Base-by-base conservation (phyloP, 1,140 invertebrate species). In the Ostrea edulis region DNA sequence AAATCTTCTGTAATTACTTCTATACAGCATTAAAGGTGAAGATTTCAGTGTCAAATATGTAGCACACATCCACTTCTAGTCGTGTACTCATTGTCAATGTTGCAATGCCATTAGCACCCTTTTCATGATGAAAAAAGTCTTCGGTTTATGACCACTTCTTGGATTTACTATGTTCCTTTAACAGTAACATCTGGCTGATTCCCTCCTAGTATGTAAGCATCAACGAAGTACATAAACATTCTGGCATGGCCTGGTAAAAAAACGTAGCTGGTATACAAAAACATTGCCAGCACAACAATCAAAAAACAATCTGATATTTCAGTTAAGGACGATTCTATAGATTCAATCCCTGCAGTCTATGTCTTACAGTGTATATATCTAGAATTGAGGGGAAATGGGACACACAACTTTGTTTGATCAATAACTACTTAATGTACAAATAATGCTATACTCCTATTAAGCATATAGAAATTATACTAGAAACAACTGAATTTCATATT, bases 251-350 rank as follows among this genome's bases (percentile, higher is more conserved):
- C 82, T 22, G 82, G 82, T 25, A 83, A 51, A 22, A 83, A 83
- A 20, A 83, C 82, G 4, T 83, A 83, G 25, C 82, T 83, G 17
- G 82, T 83, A 29, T 83, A 83, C 52, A 83, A 25, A 20, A 83
- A 83, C 82, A 83, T 83, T n/a, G 82, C 82, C 44, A 83, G 20
- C 44, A 83, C 82, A 83, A 52, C 25, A 52, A 83, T 54, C 82
- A 83, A 54, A 9, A 20, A 53, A 44, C 44, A 83, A 83, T 83
- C 82, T 83, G 14, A 77, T 14, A 17, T 9, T 14, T 77, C 68
- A 14, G 68, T 77, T 35, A 83, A 53, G 82, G 82, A 83, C 8
- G 17, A 35, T n/a, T 62, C 55, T 44, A 44, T 44, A 44, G 2
- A 44, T 44, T 44, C 5, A 44, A 44, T 44, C 35, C 5, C 35